phyloP scores from a whole-genome alignment of 1,140 invertebrate species.

The Drosophila erecta region DNA sequence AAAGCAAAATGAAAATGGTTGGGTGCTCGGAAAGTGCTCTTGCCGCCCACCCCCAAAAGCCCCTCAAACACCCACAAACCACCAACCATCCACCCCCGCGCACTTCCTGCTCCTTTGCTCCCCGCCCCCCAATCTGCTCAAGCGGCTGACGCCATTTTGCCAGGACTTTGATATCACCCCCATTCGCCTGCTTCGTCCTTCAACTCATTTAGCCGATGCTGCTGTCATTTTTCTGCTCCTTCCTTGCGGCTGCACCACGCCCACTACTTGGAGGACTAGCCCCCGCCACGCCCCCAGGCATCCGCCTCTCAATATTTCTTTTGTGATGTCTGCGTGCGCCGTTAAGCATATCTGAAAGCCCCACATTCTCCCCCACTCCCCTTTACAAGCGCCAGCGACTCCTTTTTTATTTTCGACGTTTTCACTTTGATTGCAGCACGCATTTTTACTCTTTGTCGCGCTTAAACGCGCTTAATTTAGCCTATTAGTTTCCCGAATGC shows the following conservation, averaged over 20 bases:
- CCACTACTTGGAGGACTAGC: slow-evolving; percentile 28
- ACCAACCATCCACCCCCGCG: neutral
- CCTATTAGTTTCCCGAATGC: slow-evolving; percentile 75
- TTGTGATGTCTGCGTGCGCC: slow-evolving; percentile 22
- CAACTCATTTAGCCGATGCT: slow-evolving; percentile 79
- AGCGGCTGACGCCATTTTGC: slow-evolving; percentile 66
- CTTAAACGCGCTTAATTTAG: slow-evolving; percentile 77
- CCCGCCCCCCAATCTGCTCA: neutral
- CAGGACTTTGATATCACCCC: slow-evolving; percentile 69
- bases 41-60: neutral
- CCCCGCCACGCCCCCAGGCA: slow-evolving; percentile 2
- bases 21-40: slow-evolving; percentile 55
- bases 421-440: slow-evolving; percentile 80
- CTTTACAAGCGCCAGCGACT: neutral
- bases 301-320: slow-evolving; percentile 1
- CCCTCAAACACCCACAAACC: neutral
- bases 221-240: slow-evolving; percentile 65
- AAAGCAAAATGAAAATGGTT: slow-evolving; percentile 61
- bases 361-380: neutral
- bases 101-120: neutral
- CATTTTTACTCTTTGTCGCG: slow-evolving; percentile 74
- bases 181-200: slow-evolving; percentile 50
- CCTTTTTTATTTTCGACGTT: slow-evolving; percentile 46
- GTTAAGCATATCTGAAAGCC: slow-evolving; percentile 31
- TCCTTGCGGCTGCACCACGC: slow-evolving; percentile 54